Base-by-base conservation (phyloP, 2,888 invertebrate species). In the Amiota mariae region DNA sequence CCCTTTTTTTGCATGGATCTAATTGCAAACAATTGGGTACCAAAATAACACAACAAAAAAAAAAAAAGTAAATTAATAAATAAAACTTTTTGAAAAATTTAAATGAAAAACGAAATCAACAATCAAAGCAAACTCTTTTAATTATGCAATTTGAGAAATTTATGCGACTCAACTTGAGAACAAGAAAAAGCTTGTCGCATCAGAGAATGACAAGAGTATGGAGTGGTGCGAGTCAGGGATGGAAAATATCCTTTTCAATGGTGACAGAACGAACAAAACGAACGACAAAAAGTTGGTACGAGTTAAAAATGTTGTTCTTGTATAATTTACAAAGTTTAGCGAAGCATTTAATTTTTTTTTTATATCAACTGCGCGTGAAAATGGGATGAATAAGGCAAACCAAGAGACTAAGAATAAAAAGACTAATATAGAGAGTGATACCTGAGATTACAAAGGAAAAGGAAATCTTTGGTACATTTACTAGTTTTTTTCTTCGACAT, bases 21-120 rank as follows among this genome's bases (percentile, higher is more conserved):
- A 85, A 83, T 85, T 83, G 82, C 77, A 72, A 75, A 78, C 49
- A 67, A 77, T 82, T 72, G 72, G 24, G 24, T 2, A 1, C 61
- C 59, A 72, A 72, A 24, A 70, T 64, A 24, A 47, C 18, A 46
- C 72, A 66, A 70, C 72, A 64, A 71, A 76, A 75, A 75, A 71
- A 63, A 76, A 77, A 77, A 66, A 63, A 63, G 78, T 74, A 61
- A 54, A 73, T 18, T 2, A 59, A 49, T 11, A 59, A 59, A 59
- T 18, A 15, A 59, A 18, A 18, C 15, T 54, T 54, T 13, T 15
- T 54, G n/a, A 54, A 13, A 12, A n/a, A 54, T 49, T 66, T 4
- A 15, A 75, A 54, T 51, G 70, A 51, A 73, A 70, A 67, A 66
- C 47, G 47, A 47, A n/a, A 66, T 54, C 12, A 63, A 63, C n/a